Evolutionary conservation across 1,140 invertebrate species (phyloP), one percentile per base, ranked within the genome.

Genomic region (Ips nitidus): DNA sequence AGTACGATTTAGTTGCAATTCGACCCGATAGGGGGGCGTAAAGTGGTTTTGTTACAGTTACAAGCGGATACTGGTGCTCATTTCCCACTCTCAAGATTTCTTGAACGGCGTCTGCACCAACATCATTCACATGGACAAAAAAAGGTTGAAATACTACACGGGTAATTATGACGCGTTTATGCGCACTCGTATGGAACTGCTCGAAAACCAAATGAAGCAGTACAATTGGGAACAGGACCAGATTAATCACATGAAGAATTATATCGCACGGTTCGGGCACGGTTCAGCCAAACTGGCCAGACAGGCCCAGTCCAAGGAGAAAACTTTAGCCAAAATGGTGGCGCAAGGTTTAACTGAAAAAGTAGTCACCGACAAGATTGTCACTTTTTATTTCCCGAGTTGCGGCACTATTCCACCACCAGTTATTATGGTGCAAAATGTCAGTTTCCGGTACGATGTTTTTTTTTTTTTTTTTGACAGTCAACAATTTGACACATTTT

Each of bases 221-320:
- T 99, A 99, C 80, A 96, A 98, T 75, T 99, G 97, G 98, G 97
- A 99, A 82, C 98, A 99, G 81, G 96, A 98, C 84, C 97, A 99
- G 83, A 99, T 99, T 61, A 86, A 95, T 68, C 94, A 99, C 78
- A 99, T 99, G 98, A 99, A 99, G 89, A 98, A 99, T 81, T 99
- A 99, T 81, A 98, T 99, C 74, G 98, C 98, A 0, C 84, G 98
- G 61, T 99, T 99, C 83, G 98, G 98, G 87, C 98, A 99, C 81
- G 98, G 98, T 77, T 97, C 94, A 55, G 97, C 97, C 0, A 99
- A 99, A 83, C 82, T 99, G 50, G 98, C 98, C 0, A 85, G 97
- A 67, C 98, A 99, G 81, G 98, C 98, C 53, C 97, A 99, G 82
- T 98, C 95, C 66, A 99, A 99, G 83, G 98, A 99, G 83, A 99